These are phyloP conservation scores for Lepidochrysops patricia DNA, from an alignment of 2,888 invertebrate genomes.

Conservation along the genomic window DNA sequence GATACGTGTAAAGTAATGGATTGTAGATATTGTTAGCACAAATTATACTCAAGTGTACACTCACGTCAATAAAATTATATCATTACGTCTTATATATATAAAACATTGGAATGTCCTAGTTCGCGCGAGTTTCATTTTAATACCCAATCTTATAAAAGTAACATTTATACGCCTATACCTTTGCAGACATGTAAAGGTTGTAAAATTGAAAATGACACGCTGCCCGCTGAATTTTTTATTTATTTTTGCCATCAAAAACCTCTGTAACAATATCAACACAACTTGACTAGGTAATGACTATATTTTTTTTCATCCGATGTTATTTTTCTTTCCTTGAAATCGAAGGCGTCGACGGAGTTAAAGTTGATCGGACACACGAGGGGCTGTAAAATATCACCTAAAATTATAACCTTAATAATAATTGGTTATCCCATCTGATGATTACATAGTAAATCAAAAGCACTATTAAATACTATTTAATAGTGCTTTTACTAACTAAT, in stretches of 20 bases:
- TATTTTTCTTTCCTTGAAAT: conserved; percentile 26
- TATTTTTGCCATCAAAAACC: too few species aligned
- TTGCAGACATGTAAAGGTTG: too few species aligned
- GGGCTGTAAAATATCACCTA: conserved; percentile 70
- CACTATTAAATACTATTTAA: too few species aligned
- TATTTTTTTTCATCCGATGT: not conserved
- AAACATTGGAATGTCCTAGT: conserved; percentile 8
- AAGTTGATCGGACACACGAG: conserved; percentile 62
- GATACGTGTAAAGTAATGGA: conserved; percentile 4
- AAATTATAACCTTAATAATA: conserved; percentile 53
- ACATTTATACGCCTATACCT: too few species aligned
- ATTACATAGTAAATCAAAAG: too few species aligned
- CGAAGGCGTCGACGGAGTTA: conserved; percentile 39
- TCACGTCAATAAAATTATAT: not conserved
- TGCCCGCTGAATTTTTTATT: too few species aligned
- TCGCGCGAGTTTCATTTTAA: not conserved
- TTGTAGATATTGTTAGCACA: conserved; percentile 7
- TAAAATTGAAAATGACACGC: too few species aligned
- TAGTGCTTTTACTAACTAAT: too few species aligned
- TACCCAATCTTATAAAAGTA: not conserved
- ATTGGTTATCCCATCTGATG: too few species aligned
- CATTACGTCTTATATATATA: conserved; percentile 7
- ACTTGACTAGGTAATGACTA: not conserved
- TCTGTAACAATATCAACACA: not conserved
- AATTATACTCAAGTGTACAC: conserved; percentile 5